These are phyloP conservation scores for Diorhabda elongata DNA, from an alignment of 1,140 invertebrate genomes.

Conservation along the genomic window DNA sequence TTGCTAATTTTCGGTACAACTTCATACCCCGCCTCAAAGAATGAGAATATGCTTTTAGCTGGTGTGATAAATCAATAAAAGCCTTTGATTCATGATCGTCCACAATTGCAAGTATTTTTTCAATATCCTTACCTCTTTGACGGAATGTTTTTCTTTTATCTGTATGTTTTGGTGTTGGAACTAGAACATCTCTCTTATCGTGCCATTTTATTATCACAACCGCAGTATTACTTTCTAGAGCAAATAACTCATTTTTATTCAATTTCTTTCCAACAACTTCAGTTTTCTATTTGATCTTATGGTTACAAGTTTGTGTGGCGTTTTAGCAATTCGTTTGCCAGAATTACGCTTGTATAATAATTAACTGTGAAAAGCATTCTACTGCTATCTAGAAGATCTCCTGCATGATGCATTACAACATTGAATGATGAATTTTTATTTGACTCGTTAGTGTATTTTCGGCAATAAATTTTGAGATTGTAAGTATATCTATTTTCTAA, in stretches of 20 bases:
- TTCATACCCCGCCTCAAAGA: constrained; percentile 27
- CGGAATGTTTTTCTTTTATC: constrained; percentile 6
- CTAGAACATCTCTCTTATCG: constrained; percentile 39
- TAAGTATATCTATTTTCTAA: neutral
- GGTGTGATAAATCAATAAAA: constrained; percentile 28
- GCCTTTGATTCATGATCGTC: constrained; percentile 47
- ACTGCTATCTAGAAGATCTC: constrained; percentile 12
- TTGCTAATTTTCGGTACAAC: constrained; percentile 21
- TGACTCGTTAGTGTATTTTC: neutral
- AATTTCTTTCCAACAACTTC: constrained; percentile 43
- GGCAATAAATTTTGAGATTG: neutral
- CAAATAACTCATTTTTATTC: constrained; percentile 40
- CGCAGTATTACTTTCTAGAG: constrained; percentile 42
- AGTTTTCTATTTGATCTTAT: constrained; percentile 43
- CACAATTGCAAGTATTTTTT: constrained; percentile 38
- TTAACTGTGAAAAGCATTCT: constrained; percentile 31
- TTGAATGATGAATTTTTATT: neutral
- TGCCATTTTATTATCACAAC: constrained; percentile 48
- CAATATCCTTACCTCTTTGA: constrained; percentile 38
- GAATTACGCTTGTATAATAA: constrained; percentile 46
- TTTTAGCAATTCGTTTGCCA: constrained; percentile 45
- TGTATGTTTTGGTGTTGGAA: constrained; percentile 19
- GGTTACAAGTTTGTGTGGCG: constrained; percentile 49
- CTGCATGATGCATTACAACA: constrained; percentile 6
- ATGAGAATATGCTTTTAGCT: constrained; percentile 33